Evolutionary conservation across 2,113 vertebrate species (phyloP), one percentile per base, ranked within the genome.

Genomic region (Gnathonemus echidnorhynchus): DNA sequence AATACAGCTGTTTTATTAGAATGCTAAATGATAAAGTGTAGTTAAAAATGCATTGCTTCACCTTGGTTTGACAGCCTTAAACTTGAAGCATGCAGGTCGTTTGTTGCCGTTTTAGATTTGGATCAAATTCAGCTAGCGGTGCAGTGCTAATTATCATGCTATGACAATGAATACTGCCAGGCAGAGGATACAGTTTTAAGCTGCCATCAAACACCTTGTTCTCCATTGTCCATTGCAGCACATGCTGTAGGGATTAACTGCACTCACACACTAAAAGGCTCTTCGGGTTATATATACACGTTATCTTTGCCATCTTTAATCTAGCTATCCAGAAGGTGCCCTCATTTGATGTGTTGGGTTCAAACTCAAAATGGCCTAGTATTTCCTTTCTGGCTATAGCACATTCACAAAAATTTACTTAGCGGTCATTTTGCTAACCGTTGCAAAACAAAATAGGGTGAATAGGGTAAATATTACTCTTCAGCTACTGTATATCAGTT

Each of bases 1-100:
- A 92, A 94, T 93, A 94, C 91, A 58, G 90, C 92, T 70, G 66
- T 94, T 94, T 94, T 95, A 95, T 95, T 92, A 94, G 94, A 95
- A 93, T 92, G 86, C 91, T 95, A 95, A 94, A 95, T 95, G 10
- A 88, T 88, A 90, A 92, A 92, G 77, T 80, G 88, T 85, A 70
- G 66, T 35, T 49, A 84, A 88, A 58, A 83, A 89, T 45, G 62
- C 53, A 84, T 88, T 35, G 45, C 62, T 49, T 89, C 62, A 31
- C 62, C 62, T 91, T 92, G 90, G 52, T 90, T 85, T 50, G 66
- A 86, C 3, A 45, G 27, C 21, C 90, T 92, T 92, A 93, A 85
- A 53, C 90, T 90, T 91, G 87, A 62, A 52, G 92, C 88, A 92
- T 92, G 92, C 91, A 70, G 93, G 93, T 92, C 56, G 95, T 94